phyloP scores from a whole-genome alignment of 2,888 invertebrate species.

The Andrena camellia region DNA sequence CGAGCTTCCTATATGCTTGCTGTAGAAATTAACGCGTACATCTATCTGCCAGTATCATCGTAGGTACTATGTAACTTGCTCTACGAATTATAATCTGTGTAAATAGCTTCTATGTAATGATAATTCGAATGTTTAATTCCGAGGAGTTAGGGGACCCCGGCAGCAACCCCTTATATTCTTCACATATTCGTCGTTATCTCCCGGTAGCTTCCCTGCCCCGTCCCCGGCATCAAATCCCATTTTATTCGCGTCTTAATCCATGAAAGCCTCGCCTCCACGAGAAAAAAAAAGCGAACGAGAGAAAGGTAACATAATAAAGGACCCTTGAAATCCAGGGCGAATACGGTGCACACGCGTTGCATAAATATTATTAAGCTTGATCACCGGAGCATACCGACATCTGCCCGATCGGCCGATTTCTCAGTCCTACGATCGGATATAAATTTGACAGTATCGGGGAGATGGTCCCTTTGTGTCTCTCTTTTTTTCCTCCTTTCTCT shows the following conservation, averaged over 20 bases:
- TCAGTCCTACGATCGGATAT: slow-evolving; percentile 68
- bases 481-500: slow-evolving; percentile 52
- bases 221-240: slow-evolving; percentile 21
- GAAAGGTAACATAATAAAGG: slow-evolving; percentile 59
- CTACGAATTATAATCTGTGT: too few relatives aligned
- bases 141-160: too few relatives aligned
- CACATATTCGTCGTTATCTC: slow-evolving; percentile 9
- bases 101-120: too few relatives aligned
- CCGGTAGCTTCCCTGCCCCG: not conserved
- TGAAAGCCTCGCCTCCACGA: slow-evolving; percentile 42
- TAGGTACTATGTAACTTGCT: too few relatives aligned
- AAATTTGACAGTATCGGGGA: slow-evolving; percentile 73
- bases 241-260: slow-evolving; percentile 60
- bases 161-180: too few relatives aligned
- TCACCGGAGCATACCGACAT: slow-evolving; percentile 78
- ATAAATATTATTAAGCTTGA: slow-evolving; percentile 82
- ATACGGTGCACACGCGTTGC: slow-evolving; percentile 75
- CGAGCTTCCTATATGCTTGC: slow-evolving; percentile 15
- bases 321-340: slow-evolving; percentile 61
- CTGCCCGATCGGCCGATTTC: slow-evolving; percentile 72
- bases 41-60: not conserved
- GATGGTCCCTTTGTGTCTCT: slow-evolving; percentile 63
- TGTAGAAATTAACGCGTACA: not conserved
- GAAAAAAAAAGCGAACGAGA: slow-evolving; percentile 6
- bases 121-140: too few relatives aligned